These are phyloP conservation scores for Martes martes DNA, from an alignment of 2,113 vertebrate species.

Conservation along the genomic window DNA sequence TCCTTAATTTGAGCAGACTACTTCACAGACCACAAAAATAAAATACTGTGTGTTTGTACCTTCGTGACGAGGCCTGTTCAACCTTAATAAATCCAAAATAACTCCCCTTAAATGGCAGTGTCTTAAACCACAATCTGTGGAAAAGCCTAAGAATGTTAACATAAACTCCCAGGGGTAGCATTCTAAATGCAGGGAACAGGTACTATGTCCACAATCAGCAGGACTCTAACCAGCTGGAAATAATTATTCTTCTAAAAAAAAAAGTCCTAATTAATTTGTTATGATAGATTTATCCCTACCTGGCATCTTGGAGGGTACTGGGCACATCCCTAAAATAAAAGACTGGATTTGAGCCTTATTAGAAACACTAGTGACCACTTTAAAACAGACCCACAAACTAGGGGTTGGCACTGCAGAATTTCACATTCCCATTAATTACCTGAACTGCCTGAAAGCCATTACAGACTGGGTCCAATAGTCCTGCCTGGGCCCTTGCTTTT, in stretches of 20 bases:
- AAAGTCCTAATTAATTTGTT: slow-evolving; percentile 38
- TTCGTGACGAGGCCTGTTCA: slow-evolving; percentile 63
- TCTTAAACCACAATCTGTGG: neutral
- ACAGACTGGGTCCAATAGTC: slow-evolving; percentile 81
- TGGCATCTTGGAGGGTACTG: slow-evolving; percentile 57
- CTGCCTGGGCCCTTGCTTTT: slow-evolving; percentile 71
- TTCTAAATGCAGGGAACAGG: slow-evolving; percentile 36
- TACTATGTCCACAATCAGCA: slow-evolving; percentile 67
- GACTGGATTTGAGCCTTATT: neutral
- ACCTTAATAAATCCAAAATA: slow-evolving; percentile 60
- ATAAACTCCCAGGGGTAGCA: neutral
- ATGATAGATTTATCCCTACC: slow-evolving; percentile 65
- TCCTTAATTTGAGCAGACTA: slow-evolving; percentile 62
- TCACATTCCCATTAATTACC: slow-evolving; percentile 83
- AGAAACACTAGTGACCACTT: slow-evolving; percentile 30
- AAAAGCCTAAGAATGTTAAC: neutral
- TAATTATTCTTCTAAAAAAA: slow-evolving; percentile 56
- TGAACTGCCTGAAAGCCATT: slow-evolving; percentile 83
- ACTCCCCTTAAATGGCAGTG: slow-evolving; percentile 68
- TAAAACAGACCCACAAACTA: neutral
- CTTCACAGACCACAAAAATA: slow-evolving; percentile 70
- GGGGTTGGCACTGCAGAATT: neutral
- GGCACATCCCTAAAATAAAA: neutral
- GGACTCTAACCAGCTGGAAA: slow-evolving; percentile 76
- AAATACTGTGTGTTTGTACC: slow-evolving; percentile 47